A percentile compares a stretch with the other conserved stretches of the same genome.
Conservation (phyloP, 2,113 vertebrate species). For the Scatophagus argus region DNA sequence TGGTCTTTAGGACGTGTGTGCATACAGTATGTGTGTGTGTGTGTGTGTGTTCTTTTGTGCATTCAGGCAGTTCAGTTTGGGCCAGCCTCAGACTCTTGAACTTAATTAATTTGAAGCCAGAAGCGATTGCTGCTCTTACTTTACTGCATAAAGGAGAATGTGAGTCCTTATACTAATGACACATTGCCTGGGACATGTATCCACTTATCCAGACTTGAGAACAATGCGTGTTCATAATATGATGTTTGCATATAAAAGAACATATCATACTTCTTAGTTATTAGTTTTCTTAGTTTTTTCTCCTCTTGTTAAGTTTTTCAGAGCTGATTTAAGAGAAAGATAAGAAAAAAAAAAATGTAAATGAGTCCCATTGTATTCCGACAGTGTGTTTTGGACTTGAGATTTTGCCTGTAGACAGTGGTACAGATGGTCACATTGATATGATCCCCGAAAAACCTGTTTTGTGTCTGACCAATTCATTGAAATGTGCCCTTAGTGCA, state of each 20-base stretch:
- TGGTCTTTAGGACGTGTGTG: slow-evolving; percentile 11
- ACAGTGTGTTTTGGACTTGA: background rate
- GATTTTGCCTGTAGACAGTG: background rate
- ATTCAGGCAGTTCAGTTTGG: background rate
- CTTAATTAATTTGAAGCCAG: background rate
- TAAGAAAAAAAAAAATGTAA: background rate
- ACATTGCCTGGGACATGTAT: background rate
- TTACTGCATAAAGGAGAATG: background rate
- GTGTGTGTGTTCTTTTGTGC: background rate
- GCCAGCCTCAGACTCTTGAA: no score
- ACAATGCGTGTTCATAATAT: no score
- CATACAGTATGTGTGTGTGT: no score
- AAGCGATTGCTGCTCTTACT: background rate
- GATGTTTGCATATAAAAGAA: no score
- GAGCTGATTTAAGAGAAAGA: background rate
- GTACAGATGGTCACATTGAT: background rate
- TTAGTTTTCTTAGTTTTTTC: no score
- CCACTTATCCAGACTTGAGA: background rate
- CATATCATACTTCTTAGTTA: no score
- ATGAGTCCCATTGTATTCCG: background rate
- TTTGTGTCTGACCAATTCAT: no score
- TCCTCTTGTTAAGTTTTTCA: no score
- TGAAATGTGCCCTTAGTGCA: background rate
- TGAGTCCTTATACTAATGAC: no score
- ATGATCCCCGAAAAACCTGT: background rate